Percentiles rank a stretch among this genome's conserved stretches.
Conservation (phyloP, 2,888 invertebrate species). For the Criorhina ranunculi region DNA sequence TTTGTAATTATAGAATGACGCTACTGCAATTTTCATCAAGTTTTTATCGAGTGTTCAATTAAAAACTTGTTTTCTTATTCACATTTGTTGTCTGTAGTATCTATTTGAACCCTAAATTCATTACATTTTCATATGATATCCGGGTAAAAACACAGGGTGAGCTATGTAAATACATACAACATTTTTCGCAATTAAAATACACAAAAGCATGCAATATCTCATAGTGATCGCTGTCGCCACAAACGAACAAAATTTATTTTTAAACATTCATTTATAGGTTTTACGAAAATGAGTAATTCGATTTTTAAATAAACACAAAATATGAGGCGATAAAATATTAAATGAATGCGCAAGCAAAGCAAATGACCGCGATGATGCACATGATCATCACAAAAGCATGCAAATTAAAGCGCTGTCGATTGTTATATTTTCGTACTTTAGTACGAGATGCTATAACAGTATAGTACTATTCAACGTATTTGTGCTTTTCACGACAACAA, state of each 20-base stretch:
- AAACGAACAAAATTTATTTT: constrained; percentile 41
- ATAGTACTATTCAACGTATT: no score
- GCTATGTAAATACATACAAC: background rate
- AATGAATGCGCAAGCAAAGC: constrained; percentile 10
- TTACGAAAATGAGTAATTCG: constrained; percentile 45
- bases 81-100: no score
- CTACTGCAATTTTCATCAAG: no score
- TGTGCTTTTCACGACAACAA: no score
- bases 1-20: no score
- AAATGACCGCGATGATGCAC: constrained; percentile 55
- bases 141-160: background rate
- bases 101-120: background rate
- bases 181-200: background rate
- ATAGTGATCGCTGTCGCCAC: background rate
- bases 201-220: constrained; percentile 1
- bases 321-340: constrained; percentile 28
- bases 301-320: constrained; percentile 41
- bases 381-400: constrained; percentile 39
- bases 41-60: no score
- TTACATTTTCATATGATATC: background rate
- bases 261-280: constrained; percentile 48
- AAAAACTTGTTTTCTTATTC: no score
- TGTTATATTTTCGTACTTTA: background rate
- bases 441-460: no score
- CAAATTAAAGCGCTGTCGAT: background rate